Base-by-base conservation (phyloP, 2,888 invertebrate genomes). In the Lasius platythorax region DNA sequence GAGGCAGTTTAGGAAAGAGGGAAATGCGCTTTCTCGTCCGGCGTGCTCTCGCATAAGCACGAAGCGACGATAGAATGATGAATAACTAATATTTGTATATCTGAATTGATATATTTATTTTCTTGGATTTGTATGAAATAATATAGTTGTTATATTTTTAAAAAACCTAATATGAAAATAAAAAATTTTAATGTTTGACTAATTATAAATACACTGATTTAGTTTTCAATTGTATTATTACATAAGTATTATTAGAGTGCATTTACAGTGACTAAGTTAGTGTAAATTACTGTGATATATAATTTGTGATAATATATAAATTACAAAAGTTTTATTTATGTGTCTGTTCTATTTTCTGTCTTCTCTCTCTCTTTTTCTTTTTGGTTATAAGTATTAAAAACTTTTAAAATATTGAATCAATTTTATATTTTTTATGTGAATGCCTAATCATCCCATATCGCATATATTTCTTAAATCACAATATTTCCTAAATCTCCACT, bases 11-110 rank as follows among this genome's bases (percentile, higher is more conserved):
- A 33, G 50, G 40, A 64, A 64, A 61, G 43, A 56, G 66, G 70
- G 81, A 86, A 87, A 82, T 58, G 84, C 50, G 84, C 66, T 85
- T 78, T 76, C 68, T 76, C 68, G 58, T 84, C 50, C 75, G 56
- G 82, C 78, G 67, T 81, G 61, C n/a, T 70, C 83, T 84, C 70
- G 70, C 66, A 64, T 43, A 86, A 78, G 46, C 43, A 70, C 15
- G 0, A 56, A 40, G 9, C 2, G n/a, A 58, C 11, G 40, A 1
- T 56, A 37, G 18, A 50, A 23, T 4, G n/a, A n/a, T 40, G 12
- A 30, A 67, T 56, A 9, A 43, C 2, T 12, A 28, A 43, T 70
- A 53, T 53, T 53, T 53, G n/a, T n/a, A n/a, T n/a, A 53, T 8
- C n/a, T 53, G 9, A 78, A 58, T 15, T 37, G 15, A 58, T 37